phyloP scores from a whole-genome alignment of 2,888 invertebrate species.

The Scaptomyza tumidula region DNA sequence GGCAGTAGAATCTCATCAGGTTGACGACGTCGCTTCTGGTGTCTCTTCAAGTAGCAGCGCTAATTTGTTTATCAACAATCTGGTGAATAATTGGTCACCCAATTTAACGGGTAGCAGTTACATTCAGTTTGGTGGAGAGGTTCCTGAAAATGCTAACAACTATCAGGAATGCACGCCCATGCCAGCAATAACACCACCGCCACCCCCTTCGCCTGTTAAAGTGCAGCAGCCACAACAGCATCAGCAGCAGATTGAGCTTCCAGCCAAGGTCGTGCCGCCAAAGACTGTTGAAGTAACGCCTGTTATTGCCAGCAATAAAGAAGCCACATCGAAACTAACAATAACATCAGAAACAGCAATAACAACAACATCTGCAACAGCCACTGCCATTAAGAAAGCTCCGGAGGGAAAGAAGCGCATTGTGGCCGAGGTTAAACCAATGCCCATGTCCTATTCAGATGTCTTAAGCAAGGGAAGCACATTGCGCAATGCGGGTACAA shows the following conservation, averaged over 20 bases:
- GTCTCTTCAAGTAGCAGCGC: constrained; percentile 61
- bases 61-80: constrained; percentile 82
- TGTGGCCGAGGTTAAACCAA: constrained; percentile 93
- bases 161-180: constrained; percentile 37
- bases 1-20: constrained; percentile 39
- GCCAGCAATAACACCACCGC: constrained; percentile 4
- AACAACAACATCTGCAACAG: constrained; percentile 25
- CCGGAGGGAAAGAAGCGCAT: constrained; percentile 86
- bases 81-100: constrained; percentile 84
- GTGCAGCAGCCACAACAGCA: constrained; percentile 21
- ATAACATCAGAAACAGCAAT: constrained; percentile 22
- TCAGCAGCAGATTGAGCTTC: constrained; percentile 28
- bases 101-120: constrained; percentile 82
- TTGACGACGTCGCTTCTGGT: constrained; percentile 48
- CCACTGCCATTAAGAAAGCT: constrained; percentile 51
- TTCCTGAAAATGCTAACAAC: constrained; percentile 42
- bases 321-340: constrained; percentile 9
- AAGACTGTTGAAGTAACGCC: constrained; percentile 25
- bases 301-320: constrained; percentile 10
- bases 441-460: constrained; percentile 94
- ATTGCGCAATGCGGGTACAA: constrained; percentile 31
- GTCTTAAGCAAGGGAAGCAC: constrained; percentile 88
- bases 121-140: constrained; percentile 75
- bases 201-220: constrained; percentile 34
- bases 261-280: constrained; percentile 13